Percentiles rank a stretch among this genome's conserved stretches.
phyloP scores from a whole-genome alignment of 2,888 invertebrate genomes.

The Augochlorella aurata region DNA sequence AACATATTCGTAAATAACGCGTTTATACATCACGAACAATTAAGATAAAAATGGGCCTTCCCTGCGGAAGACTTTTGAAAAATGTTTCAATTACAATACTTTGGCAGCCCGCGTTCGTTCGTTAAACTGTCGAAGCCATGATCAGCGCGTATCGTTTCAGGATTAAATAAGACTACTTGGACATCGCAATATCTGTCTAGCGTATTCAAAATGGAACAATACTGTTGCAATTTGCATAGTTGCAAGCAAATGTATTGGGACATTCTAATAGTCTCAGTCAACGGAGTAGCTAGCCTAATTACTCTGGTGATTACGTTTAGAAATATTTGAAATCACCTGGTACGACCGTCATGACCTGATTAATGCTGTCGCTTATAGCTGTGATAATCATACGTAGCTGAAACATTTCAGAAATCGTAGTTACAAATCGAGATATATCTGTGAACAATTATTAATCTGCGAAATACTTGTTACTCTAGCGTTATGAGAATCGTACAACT shows the following conservation, averaged over 20 bases:
- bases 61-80: slow-evolving; percentile 10
- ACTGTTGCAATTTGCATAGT: slow-evolving; percentile 12
- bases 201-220: slow-evolving; percentile 7
- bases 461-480: neutral
- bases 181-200: slow-evolving; percentile 20
- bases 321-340: slow-evolving; percentile 60
- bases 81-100: slow-evolving; percentile 28
- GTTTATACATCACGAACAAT: neutral
- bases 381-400: slow-evolving; percentile 60
- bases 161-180: neutral
- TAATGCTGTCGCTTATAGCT: slow-evolving; percentile 57
- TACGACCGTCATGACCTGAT: slow-evolving; percentile 57
- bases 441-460: slow-evolving; percentile 10
- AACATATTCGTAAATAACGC: neutral
- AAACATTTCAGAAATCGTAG: slow-evolving; percentile 61
- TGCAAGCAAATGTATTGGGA: slow-evolving; percentile 31
- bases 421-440: slow-evolving; percentile 33
- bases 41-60: neutral
- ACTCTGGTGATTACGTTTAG: slow-evolving; percentile 42
- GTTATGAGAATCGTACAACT: neutral
- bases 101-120: slow-evolving; percentile 15
- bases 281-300: slow-evolving; percentile 28
- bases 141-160: neutral
- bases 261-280: slow-evolving; percentile 36
- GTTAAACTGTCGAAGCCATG: slow-evolving; percentile 15